phyloP scores from a whole-genome alignment of 2,113 vertebrate species.

The Hippopotamus amphibius region DNA sequence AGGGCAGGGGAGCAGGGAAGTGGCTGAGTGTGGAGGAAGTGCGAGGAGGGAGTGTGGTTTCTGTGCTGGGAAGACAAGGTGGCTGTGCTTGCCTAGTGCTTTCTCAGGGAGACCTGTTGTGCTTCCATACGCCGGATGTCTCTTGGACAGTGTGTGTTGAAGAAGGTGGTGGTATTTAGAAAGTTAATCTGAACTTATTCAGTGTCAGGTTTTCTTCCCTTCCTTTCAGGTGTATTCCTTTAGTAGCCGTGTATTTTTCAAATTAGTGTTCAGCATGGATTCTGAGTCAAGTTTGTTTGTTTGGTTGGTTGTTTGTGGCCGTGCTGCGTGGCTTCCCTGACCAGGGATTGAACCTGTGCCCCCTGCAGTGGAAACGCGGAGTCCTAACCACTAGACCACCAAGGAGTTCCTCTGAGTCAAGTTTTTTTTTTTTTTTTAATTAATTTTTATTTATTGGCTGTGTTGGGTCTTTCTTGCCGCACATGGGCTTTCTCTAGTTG shows the following conservation, averaged over 20 bases:
- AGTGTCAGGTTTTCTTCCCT: neutral
- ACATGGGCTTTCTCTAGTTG: no score
- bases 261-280: neutral
- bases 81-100: neutral
- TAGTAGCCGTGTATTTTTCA: slow-evolving; percentile 4
- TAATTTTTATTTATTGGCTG: no score
- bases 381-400: neutral
- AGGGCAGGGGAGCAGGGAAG: neutral
- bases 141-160: neutral
- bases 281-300: neutral
- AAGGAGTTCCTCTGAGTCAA: neutral
- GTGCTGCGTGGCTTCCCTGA: neutral
- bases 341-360: neutral
- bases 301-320: no score
- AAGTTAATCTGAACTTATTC: neutral
- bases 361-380: neutral
- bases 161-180: neutral
- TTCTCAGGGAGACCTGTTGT: neutral
- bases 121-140: neutral
- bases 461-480: no score
- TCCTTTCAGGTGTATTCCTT: neutral
- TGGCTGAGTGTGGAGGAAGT: neutral
- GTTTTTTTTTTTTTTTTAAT: neutral
- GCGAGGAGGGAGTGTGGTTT: neutral
- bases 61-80: neutral